phyloP scores from a whole-genome alignment of 1,140 invertebrate genomes.

The Euura lappo region DNA sequence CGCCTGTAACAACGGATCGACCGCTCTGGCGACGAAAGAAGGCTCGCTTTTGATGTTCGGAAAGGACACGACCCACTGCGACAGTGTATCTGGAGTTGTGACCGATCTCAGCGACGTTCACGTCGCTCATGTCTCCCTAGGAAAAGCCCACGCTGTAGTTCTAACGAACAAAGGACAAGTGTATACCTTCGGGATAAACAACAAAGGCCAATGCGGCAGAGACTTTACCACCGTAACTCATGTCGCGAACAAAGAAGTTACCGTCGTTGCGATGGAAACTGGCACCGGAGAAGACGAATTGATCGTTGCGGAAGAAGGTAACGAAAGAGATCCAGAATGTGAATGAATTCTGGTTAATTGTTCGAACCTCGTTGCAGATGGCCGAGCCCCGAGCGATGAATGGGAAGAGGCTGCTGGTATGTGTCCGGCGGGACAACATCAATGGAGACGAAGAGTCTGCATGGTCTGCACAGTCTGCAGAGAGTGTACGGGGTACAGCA shows the following conservation, averaged over 20 bases:
- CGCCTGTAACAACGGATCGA: constrained; percentile 94
- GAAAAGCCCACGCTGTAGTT: constrained; percentile 93
- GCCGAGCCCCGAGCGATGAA: constrained; percentile 54
- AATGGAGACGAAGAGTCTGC: constrained; percentile 84
- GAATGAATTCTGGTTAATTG: constrained; percentile 36
- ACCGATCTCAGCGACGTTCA: constrained; percentile 79
- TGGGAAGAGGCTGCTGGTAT: constrained; percentile 70
- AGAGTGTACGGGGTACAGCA: constrained; percentile 94
- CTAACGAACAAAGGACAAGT: constrained; percentile 89
- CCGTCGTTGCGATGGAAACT: constrained; percentile 70
- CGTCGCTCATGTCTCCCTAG: constrained; percentile 85
- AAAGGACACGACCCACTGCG: constrained; percentile 91
- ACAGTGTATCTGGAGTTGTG: constrained; percentile 74
- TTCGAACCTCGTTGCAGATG: constrained; percentile 31
- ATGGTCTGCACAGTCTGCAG: constrained; percentile 90
- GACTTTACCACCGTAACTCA: constrained; percentile 71
- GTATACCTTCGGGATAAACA: constrained; percentile 97
- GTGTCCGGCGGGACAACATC: constrained; percentile 74
- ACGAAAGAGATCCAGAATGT: not conserved
- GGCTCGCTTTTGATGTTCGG: constrained; percentile 93
- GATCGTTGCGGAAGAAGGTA: constrained; percentile 52
- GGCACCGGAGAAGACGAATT: constrained; percentile 69
- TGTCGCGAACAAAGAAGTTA: constrained; percentile 57
- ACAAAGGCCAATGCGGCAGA: constrained; percentile 96
- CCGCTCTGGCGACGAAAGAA: constrained; percentile 87